Base-by-base conservation (phyloP, 2,797 vertebrate genomes). In the Myotis planiceps region DNA sequence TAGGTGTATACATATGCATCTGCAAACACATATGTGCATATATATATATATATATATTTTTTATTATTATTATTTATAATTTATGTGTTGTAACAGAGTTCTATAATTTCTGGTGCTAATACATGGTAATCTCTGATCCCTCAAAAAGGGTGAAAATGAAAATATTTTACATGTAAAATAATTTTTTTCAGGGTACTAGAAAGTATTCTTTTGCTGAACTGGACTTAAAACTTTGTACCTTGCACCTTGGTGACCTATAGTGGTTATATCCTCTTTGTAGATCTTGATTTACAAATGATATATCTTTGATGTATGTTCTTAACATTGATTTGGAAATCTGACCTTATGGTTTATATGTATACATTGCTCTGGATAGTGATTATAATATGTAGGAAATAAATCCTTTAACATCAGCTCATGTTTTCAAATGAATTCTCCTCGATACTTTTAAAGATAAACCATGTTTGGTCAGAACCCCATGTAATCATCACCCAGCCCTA, bases 271-370 rank as follows among this genome's bases (percentile, higher is more conserved):
- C 16, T 72, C 86, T 94, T 79, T 68, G 49, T 66, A 87, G 76
- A 84, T 7, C 23, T 79, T 68, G 15, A 87, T 89, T 92, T 81
- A 88, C 39, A 92, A 80, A 85, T 27, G 80, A 21, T 14, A 42
- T 15, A 69, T 72, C 25, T 94, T 95, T 84, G 74, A 37, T 80
- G 3, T 78, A 85, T 66, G 3, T 51, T 76, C 12, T 93, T 84
- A 94, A 87, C n/a, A 21, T 29, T 92, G 47, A 71, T 90, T 95
- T 85, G 51, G 55, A 90, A 90, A 65, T 88, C 71, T 78, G 76
- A 88, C 60, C 7, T 19, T 66, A 6, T 78, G 32, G 16, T 92
- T 78, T 55, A 47, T 86, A 29, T 32, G 23, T 65, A 32, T 39
- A 65, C 19, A 45, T 42, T 86, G 49, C 65, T 93, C 32, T 80